phyloP scores from a whole-genome alignment of 2,797 vertebrate genomes.

The Paratrypauchen microcephalus region DNA sequence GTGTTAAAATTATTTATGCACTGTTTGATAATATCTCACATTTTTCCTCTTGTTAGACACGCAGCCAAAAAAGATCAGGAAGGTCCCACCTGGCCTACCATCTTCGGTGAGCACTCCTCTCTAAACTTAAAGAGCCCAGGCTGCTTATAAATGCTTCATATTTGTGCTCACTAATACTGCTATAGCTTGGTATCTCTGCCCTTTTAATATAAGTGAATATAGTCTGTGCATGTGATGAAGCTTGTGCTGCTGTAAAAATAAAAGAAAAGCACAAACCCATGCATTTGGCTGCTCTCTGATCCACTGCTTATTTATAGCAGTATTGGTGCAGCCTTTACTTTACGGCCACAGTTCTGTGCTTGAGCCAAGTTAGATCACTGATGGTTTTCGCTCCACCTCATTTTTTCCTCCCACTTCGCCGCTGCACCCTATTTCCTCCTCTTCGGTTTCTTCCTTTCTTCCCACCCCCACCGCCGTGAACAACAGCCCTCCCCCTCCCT shows the following conservation, averaged over 20 bases:
- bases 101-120: constrained; percentile 85
- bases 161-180: constrained; percentile 46
- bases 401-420: constrained; percentile 61
- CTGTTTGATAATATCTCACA: constrained; percentile 6
- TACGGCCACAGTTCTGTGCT: constrained; percentile 60
- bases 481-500: constrained; percentile 65
- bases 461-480: constrained; percentile 40
- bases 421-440: constrained; percentile 64
- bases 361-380: constrained; percentile 61
- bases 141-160: constrained; percentile 34
- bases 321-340: constrained; percentile 69
- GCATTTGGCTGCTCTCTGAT: constrained; percentile 63
- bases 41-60: constrained; percentile 73
- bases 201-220: constrained; percentile 35
- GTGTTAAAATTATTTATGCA: neutral
- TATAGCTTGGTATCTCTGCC: constrained; percentile 40
- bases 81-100: constrained; percentile 95
- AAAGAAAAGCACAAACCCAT: constrained; percentile 30
- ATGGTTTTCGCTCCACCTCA: constrained; percentile 62
- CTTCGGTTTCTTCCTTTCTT: constrained; percentile 42
- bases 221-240: constrained; percentile 24
- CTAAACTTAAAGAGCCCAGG: constrained; percentile 29
- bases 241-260: constrained; percentile 58
- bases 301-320: constrained; percentile 71
- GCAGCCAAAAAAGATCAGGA: constrained; percentile 95